Conservation (phyloP, 1,140 invertebrate species). For the Sitodiplosis mosellana region DNA sequence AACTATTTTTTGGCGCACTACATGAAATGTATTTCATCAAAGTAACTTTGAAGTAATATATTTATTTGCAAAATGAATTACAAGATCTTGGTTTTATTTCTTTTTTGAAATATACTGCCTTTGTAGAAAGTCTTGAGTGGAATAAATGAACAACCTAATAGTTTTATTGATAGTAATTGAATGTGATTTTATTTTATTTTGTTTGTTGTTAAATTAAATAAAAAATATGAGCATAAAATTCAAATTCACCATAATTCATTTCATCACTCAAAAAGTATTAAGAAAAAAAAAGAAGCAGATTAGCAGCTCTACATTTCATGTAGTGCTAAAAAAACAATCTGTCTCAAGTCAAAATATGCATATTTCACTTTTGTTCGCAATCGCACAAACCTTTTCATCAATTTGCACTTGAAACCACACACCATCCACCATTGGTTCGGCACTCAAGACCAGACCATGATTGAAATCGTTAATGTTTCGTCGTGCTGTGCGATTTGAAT, state of each 20-base stretch:
- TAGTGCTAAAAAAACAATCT: too few relatives aligned
- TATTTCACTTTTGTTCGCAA: background rate
- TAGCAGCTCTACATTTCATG: too few relatives aligned
- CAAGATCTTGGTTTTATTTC: too few relatives aligned
- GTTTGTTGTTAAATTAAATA: constrained; percentile 1
- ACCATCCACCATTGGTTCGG: constrained; percentile 62
- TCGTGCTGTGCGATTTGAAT: constrained; percentile 62
- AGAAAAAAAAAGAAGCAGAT: too few relatives aligned
- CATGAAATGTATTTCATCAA: too few relatives aligned
- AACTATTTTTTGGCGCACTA: too few relatives aligned
- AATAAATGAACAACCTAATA: background rate
- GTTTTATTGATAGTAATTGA: background rate
- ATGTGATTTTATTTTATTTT: constrained; percentile 8
- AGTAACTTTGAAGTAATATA: too few relatives aligned
- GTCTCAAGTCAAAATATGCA: constrained; percentile 1
- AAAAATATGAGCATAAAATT: too few relatives aligned
- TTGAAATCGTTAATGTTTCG: constrained; percentile 65
- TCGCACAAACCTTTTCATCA: constrained; percentile 58
- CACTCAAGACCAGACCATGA: constrained; percentile 67
- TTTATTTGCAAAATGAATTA: too few relatives aligned
- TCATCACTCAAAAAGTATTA: too few relatives aligned
- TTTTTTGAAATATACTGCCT: too few relatives aligned
- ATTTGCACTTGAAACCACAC: constrained; percentile 76
- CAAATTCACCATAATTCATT: too few relatives aligned
- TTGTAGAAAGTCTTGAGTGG: background rate